Base-by-base conservation (phyloP, 64 coral and sea anemone species). In the Montipora foliosa region DNA sequence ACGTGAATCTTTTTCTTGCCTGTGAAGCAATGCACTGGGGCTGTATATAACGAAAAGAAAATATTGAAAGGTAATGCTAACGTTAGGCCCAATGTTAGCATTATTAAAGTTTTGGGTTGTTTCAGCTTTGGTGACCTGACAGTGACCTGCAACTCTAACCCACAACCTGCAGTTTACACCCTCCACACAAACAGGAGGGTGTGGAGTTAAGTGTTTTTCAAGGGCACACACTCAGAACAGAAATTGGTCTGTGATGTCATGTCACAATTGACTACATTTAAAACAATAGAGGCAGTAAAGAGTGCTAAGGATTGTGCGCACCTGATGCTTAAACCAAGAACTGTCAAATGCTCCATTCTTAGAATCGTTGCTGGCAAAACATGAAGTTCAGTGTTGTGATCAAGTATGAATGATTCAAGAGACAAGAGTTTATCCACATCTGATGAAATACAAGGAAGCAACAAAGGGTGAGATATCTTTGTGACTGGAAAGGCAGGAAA, bases 251-350 rank as follows among this genome's bases (percentile, higher is more conserved):
- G 37, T 37, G 37, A 37, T 37, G 37, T 37, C 37, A 37, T 37
- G 37, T 37, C 37, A 37, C 37, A 37, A 37, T 37, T 37, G 37
- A 2, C 37, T 37, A 37, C 2, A 37, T 37, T 37, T 37, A 37
- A 37, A 37, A 37, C 37, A 2, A 37, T 37, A 37, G 37, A 2
- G 2, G 37, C 37, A 37, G 1, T 37, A 37, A 37, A 37, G 37
- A 37, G 37, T 0, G 37, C 37, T 37, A 37, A 37, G 37, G 37
- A 37, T 37, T 37, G 73, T 10, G 75, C 77, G 57, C 82, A 97
- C 95, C 92, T 52, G 61, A 15, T 64, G 74, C 93, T 97, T 21
- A 91, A 57, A 66, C 95, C 95, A 76, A 97, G 76, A 22, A 90
- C 73, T 46, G 90, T 70, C 24, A 97, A 80, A 48, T 94, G 73